Conservation (phyloP, 2,888 invertebrate genomes). For the Prenolepis imparis region DNA sequence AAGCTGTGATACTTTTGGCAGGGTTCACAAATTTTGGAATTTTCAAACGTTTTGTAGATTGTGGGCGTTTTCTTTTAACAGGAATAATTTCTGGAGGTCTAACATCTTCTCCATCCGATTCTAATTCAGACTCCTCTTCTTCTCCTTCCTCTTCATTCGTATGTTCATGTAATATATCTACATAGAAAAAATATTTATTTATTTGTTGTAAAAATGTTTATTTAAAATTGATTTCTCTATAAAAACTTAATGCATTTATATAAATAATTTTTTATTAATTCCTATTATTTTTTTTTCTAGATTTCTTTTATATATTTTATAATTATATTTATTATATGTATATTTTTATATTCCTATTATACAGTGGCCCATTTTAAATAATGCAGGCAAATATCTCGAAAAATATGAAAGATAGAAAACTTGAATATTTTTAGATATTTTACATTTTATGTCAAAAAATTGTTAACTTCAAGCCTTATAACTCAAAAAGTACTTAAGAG, state of each 20-base stretch:
- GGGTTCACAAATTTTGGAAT: slow-evolving; percentile 87
- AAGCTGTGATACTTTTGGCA: slow-evolving; percentile 83
- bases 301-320: too few relatives aligned
- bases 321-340: neutral
- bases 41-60: slow-evolving; percentile 86
- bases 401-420: too few relatives aligned
- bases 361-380: too few relatives aligned
- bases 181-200: too few relatives aligned
- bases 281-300: too few relatives aligned
- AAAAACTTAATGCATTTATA: neutral
- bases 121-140: slow-evolving; percentile 89
- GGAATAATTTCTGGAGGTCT: slow-evolving; percentile 86
- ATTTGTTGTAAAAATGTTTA: too few relatives aligned
- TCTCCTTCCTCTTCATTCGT: slow-evolving; percentile 51
- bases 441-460: too few relatives aligned
- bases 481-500: too few relatives aligned
- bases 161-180: neutral
- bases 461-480: too few relatives aligned
- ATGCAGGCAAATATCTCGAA: too few relatives aligned
- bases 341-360: neutral
- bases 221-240: neutral
- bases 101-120: slow-evolving; percentile 88
- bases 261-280: neutral
- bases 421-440: too few relatives aligned
- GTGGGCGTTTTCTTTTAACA: slow-evolving; percentile 85